These are phyloP conservation scores for Dendrolimus houi DNA, from an alignment of 2,888 invertebrate species.

Conservation along the genomic window DNA sequence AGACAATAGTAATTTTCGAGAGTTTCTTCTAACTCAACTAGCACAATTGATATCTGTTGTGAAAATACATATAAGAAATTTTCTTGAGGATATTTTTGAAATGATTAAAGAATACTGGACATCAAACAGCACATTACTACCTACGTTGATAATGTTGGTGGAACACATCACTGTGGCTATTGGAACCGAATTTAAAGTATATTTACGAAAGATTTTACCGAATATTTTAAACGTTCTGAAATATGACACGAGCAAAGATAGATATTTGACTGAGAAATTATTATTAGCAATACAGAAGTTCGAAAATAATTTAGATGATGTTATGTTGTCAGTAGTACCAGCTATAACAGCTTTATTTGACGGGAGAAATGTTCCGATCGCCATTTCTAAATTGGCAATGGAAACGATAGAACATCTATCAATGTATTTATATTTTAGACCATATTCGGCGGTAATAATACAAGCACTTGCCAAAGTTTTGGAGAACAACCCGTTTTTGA, in stretches of 20 bases:
- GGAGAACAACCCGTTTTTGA: slow-evolving; percentile 85
- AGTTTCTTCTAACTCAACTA: slow-evolving; percentile 95
- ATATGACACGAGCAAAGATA: slow-evolving; percentile 91
- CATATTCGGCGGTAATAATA: slow-evolving; percentile 93
- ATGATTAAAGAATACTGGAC: slow-evolving; percentile 97
- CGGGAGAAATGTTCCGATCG: slow-evolving; percentile 86
- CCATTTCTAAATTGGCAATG: slow-evolving; percentile 84
- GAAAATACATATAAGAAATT: slow-evolving; percentile 96
- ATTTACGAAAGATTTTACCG: slow-evolving; percentile 94
- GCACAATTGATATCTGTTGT: slow-evolving; percentile 96
- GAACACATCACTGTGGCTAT: slow-evolving; percentile 96
- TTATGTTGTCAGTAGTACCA: slow-evolving; percentile 94
- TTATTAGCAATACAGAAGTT: slow-evolving; percentile 93
- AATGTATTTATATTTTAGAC: slow-evolving; percentile 92
- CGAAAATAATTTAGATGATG: slow-evolving; percentile 96
- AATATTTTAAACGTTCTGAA: slow-evolving; percentile 94
- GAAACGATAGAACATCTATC: slow-evolving; percentile 94
- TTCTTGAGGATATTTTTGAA: slow-evolving; percentile 95
- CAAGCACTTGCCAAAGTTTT: slow-evolving; percentile 94
- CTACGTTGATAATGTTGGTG: slow-evolving; percentile 91
- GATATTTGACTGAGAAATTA: slow-evolving; percentile 87
- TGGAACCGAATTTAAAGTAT: slow-evolving; percentile 96
- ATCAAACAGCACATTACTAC: slow-evolving; percentile 87
- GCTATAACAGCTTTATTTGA: slow-evolving; percentile 95
- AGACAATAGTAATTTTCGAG: slow-evolving; percentile 85